Percentiles rank a stretch among this genome's conserved stretches.
Conservation (phyloP, 2,888 invertebrate genomes). For the Diploptera punctata region DNA sequence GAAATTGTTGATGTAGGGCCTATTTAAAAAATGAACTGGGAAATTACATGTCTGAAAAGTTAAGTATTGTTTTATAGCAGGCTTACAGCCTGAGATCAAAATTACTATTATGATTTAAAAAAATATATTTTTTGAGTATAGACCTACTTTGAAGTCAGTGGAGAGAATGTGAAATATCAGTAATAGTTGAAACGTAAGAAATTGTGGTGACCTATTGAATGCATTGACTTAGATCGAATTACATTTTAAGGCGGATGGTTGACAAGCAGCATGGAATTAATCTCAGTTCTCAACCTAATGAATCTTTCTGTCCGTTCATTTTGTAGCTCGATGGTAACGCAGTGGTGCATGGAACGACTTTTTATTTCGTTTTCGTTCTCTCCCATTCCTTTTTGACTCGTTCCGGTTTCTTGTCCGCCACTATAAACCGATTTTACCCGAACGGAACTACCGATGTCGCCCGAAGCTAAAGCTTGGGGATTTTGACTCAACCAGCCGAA, state of each 20-base stretch:
- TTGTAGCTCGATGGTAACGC: constrained; percentile 35
- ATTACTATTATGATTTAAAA: no score
- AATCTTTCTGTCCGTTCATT: constrained; percentile 36
- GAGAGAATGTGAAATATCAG: no score
- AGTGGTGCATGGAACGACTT: constrained; percentile 36
- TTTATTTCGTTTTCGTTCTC: constrained; percentile 31
- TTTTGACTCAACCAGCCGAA: constrained; percentile 32
- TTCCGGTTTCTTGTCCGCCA: constrained; percentile 29
- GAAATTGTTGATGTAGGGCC: no score
- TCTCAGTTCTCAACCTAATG: constrained; percentile 32
- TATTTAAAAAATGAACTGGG: no score
- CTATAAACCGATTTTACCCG: constrained; percentile 39
- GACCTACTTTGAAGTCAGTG: no score
- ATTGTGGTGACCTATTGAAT: neutral
- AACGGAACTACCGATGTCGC: constrained; percentile 37
- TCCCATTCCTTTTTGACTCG: constrained; percentile 5
- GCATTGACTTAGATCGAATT: neutral
- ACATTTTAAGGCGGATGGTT: no score
- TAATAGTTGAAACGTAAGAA: no score
- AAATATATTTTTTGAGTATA: no score
- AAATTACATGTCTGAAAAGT: no score
- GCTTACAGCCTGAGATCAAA: no score
- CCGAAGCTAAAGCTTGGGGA: constrained; percentile 39
- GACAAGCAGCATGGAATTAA: constrained; percentile 31
- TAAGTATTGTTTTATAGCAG: no score